A percentile compares a stretch with the other conserved stretches of the same genome.
phyloP scores from a whole-genome alignment of 2,888 invertebrate genomes.

The Rhingia rostrata region DNA sequence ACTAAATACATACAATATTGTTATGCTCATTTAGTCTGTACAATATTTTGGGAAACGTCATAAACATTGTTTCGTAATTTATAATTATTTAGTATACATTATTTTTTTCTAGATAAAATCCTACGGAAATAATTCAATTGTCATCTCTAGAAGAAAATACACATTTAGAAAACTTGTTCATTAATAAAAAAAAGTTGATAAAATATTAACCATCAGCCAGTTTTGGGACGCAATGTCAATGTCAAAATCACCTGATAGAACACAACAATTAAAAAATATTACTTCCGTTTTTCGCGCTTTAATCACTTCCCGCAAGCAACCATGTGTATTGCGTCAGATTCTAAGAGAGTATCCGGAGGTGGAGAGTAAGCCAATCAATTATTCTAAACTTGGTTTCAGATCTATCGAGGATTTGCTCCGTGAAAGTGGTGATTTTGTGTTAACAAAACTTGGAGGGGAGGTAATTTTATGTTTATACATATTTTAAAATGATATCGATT shows the following conservation, averaged over 20 bases:
- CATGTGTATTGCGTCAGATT: constrained; percentile 78
- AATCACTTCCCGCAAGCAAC: constrained; percentile 80
- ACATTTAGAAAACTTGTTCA: too few relatives aligned
- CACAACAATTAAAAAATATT: constrained; percentile 77
- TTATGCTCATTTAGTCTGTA: too few relatives aligned
- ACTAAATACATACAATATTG: too few relatives aligned
- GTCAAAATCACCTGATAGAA: constrained; percentile 68
- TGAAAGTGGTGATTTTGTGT: constrained; percentile 85
- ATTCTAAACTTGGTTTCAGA: constrained; percentile 85
- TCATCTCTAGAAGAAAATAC: too few relatives aligned
- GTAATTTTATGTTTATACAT: constrained; percentile 76
- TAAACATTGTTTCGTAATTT: too few relatives aligned
- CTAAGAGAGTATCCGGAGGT: constrained; percentile 86
- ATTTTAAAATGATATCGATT: constrained; percentile 72
- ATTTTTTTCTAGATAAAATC: too few relatives aligned
- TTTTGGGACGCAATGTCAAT: constrained; percentile 65
- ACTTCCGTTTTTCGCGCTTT: constrained; percentile 79
- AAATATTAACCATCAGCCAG: background rate
- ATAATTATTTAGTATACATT: too few relatives aligned
- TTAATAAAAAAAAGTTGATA: background rate
- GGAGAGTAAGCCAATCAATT: constrained; percentile 87
- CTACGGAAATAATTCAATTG: too few relatives aligned
- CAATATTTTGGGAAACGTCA: too few relatives aligned
- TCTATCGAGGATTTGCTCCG: constrained; percentile 86
- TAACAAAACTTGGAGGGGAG: constrained; percentile 84